phyloP scores from a whole-genome alignment of 2,888 invertebrate genomes.

The Iselma pallidipennis region DNA sequence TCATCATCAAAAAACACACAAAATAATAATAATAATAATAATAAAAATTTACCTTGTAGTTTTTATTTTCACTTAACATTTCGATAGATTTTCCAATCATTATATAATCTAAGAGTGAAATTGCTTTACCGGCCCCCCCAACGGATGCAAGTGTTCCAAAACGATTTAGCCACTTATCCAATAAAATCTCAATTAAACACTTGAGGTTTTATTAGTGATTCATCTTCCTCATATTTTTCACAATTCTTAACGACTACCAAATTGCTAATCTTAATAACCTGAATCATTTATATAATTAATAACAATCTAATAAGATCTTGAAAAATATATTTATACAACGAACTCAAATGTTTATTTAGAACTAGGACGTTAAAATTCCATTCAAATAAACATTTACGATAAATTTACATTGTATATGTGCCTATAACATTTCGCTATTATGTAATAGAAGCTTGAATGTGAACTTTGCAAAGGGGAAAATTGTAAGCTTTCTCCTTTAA shows the following conservation, averaged over 20 bases:
- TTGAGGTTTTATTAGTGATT: conserved; percentile 19
- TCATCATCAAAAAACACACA: conserved; percentile 1
- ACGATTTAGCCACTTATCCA: conserved; percentile 13
- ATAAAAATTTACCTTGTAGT: conserved; percentile 3
- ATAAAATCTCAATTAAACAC: conserved; percentile 16
- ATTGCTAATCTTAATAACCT: background rate
- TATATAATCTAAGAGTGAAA: background rate
- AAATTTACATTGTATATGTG: background rate
- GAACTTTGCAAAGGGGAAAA: background rate
- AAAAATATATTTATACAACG: background rate
- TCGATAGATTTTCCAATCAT: background rate
- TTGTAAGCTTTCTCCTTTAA: background rate
- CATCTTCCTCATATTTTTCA: background rate
- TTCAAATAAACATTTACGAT: too few species aligned
- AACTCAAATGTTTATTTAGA: too few species aligned
- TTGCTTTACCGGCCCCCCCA: conserved; percentile 10
- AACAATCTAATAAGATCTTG: background rate
- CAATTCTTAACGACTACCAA: background rate
- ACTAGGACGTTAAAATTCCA: too few species aligned
- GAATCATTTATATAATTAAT: background rate
- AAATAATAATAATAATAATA: background rate
- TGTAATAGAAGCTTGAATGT: background rate
- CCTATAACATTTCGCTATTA: background rate
- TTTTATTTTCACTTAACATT: conserved; percentile 14
- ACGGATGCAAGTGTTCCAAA: conserved; percentile 1